A percentile compares a stretch with the other conserved stretches of the same genome.
Evolutionary conservation across 2,797 vertebrate species (phyloP).

Genomic region (Hypotaenidia philippensis): DNA sequence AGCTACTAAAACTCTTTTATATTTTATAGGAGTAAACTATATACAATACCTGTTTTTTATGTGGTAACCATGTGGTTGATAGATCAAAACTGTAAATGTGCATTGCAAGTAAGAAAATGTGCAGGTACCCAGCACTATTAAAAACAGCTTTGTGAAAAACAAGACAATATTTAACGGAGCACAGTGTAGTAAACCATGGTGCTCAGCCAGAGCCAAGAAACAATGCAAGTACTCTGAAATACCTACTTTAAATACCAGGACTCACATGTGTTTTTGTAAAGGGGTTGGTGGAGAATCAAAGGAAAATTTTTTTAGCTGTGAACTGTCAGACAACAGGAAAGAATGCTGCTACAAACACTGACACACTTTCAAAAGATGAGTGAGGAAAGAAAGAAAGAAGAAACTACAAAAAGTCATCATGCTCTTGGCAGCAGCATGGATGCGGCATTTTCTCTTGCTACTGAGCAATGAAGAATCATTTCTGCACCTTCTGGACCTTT

Average conservation of each 20-base stretch:
- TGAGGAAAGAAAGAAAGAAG: neutral
- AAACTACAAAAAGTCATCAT: neutral
- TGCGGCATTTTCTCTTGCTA: neutral
- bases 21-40: neutral
- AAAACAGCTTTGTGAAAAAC: neutral
- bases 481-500: neutral
- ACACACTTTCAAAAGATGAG: neutral
- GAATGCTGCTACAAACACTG: neutral
- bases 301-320: neutral
- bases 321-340: neutral
- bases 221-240: neutral
- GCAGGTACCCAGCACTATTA: neutral
- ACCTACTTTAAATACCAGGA: neutral
- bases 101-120: neutral
- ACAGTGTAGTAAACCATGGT: accelerated
- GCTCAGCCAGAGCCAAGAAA: neutral
- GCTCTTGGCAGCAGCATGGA: neutral
- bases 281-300: neutral
- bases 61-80: neutral
- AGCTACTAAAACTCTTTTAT: neutral
- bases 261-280: neutral
- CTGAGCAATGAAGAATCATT: neutral
- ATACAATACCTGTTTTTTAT: neutral
- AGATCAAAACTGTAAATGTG: neutral
- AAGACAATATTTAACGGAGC: neutral